A percentile compares a stretch with the other conserved stretches of the same genome.
phyloP scores from a whole-genome alignment of 2,113 vertebrate genomes.

The Haplochromis vanheusdeni region DNA sequence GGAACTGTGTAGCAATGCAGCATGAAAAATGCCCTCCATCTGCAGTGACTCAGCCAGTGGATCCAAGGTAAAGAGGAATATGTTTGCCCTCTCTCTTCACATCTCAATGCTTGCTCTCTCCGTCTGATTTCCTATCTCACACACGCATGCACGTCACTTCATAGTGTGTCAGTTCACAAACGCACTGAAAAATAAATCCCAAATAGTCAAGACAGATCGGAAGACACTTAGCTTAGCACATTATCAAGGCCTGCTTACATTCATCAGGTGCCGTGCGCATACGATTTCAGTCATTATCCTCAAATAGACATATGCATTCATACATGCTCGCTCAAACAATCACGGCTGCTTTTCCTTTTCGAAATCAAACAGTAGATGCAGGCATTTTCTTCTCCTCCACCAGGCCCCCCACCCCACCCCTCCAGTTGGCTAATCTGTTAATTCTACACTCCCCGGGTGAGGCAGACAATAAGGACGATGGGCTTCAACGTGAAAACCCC shows the following conservation, averaged over 20 bases:
- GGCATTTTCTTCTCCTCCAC: background rate
- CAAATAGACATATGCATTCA: conserved; percentile 44
- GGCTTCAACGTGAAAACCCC: conserved; percentile 23
- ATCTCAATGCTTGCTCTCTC: background rate
- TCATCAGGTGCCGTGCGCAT: conserved; percentile 29
- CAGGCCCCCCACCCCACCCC: background rate
- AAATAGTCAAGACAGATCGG: background rate
- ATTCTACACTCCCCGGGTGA: conserved; percentile 56
- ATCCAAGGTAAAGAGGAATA: conserved; percentile 56
- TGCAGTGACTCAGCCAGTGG: conserved; percentile 61
- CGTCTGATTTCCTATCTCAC: background rate
- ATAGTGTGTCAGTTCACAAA: background rate
- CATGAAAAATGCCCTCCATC: conserved; percentile 65
- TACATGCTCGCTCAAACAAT: conserved; percentile 42
- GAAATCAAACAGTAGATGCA: conserved; percentile 45
- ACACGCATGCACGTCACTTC: background rate
- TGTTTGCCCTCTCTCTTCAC: conserved; percentile 33
- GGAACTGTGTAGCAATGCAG: conserved; percentile 50
- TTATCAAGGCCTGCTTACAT: conserved; percentile 8
- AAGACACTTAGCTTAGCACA: background rate
- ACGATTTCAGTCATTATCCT: conserved; percentile 27
- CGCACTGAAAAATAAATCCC: background rate
- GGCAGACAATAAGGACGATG: conserved; percentile 40
- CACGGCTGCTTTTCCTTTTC: conserved; percentile 16
- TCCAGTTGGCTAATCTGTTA: conserved; percentile 54